A percentile compares a stretch with the other conserved stretches of the same genome.
Evolutionary conservation across 2,113 vertebrate genomes (phyloP).

Genomic region (Psilopogon haemacephalus): DNA sequence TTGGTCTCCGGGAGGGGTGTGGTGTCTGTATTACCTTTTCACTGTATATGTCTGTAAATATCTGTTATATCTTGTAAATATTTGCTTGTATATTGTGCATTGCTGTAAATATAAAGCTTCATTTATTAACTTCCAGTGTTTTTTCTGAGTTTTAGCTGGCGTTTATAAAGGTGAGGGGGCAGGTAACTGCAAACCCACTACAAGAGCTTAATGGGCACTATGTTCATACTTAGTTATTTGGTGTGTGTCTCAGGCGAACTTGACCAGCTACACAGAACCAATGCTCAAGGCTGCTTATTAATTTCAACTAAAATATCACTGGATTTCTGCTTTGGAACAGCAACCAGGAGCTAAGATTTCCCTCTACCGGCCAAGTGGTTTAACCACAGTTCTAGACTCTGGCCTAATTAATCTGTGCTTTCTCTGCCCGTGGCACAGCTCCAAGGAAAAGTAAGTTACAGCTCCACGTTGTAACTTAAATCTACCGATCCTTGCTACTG

Average conservation of each 20-base stretch:
- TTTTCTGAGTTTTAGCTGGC: too few species aligned
- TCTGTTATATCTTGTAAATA: too few species aligned
- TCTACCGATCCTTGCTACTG: not conserved
- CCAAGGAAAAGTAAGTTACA: not conserved
- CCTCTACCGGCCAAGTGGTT: not conserved
- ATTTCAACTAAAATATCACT: not conserved
- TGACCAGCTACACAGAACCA: not conserved
- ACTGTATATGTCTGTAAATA: too few species aligned
- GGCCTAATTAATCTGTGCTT: rapidly evolving
- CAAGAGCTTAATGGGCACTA: not conserved
- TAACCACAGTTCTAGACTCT: not conserved
- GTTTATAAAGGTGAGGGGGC: too few species aligned
- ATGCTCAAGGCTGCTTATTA: not conserved
- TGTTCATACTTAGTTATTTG: not conserved
- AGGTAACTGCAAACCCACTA: too few species aligned
- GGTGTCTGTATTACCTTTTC: too few species aligned
- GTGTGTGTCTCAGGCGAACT: not conserved
- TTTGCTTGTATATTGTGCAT: too few species aligned
- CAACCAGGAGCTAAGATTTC: not conserved
- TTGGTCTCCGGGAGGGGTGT: too few species aligned
- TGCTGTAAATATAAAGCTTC: too few species aligned
- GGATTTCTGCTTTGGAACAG: not conserved
- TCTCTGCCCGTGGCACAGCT: not conserved
- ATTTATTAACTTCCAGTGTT: too few species aligned
- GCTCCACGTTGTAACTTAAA: not conserved